Evolutionary conservation across 2,888 invertebrate genomes (phyloP).

Genomic region (Dioctria linearis): DNA sequence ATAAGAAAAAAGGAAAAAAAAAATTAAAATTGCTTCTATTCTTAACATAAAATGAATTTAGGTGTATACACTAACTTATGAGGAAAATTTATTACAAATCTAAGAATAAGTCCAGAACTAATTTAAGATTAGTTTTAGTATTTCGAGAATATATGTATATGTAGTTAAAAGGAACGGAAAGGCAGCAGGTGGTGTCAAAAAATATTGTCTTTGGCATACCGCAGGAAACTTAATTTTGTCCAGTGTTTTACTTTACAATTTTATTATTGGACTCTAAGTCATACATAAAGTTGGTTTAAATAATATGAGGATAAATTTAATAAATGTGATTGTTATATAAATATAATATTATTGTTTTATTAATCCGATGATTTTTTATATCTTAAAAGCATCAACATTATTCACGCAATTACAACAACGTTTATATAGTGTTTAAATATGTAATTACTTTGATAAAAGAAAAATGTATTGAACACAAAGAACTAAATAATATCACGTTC

Average conservation of each 20-base stretch:
- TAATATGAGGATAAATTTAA: constrained; percentile 53
- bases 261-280: constrained; percentile 41
- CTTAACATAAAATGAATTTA: constrained; percentile 42
- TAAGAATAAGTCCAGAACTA: constrained; percentile 38
- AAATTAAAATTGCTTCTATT: constrained; percentile 16
- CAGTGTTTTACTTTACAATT: constrained; percentile 44
- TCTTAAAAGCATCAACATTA: too few species aligned
- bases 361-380: neutral
- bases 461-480: too few species aligned
- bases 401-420: too few species aligned
- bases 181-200: neutral
- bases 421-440: too few species aligned
- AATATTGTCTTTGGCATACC: neutral
- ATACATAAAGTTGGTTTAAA: constrained; percentile 39
- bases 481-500: too few species aligned
- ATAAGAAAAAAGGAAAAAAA: neutral
- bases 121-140: constrained; percentile 17
- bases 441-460: too few species aligned
- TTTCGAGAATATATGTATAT: neutral
- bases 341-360: constrained; percentile 37
- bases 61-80: constrained; percentile 44
- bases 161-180: constrained; percentile 22
- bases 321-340: constrained; percentile 59
- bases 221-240: constrained; percentile 38
- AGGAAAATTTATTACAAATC: constrained; percentile 31